A percentile compares a stretch with the other conserved stretches of the same genome.
These are phyloP conservation scores for Ooceraea biroi DNA, from an alignment of 1,140 invertebrate genomes.

Conservation along the genomic window DNA sequence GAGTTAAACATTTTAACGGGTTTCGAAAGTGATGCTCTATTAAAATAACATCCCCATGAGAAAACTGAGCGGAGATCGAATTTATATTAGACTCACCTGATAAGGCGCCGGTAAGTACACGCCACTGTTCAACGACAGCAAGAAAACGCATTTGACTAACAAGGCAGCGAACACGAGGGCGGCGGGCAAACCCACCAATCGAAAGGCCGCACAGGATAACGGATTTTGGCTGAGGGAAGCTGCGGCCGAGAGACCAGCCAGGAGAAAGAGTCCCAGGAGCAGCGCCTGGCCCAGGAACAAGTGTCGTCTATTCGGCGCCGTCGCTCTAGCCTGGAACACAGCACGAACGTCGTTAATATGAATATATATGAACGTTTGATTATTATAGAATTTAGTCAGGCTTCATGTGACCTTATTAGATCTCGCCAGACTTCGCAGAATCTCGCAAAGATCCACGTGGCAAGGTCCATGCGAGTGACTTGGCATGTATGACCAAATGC, in stretches of 20 bases:
- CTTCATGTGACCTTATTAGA: too few relatives aligned
- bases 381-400: too few relatives aligned
- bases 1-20: neutral
- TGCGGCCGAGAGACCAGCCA: slow-evolving; percentile 92
- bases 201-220: slow-evolving; percentile 93
- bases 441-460: too few relatives aligned
- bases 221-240: slow-evolving; percentile 93
- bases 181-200: slow-evolving; percentile 95
- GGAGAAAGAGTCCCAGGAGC: slow-evolving; percentile 94
- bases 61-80: neutral
- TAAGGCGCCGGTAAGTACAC: slow-evolving; percentile 97
- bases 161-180: slow-evolving; percentile 96
- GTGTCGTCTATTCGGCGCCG: slow-evolving; percentile 93
- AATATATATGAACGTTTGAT: too few relatives aligned
- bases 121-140: slow-evolving; percentile 95
- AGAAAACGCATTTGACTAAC: slow-evolving; percentile 97
- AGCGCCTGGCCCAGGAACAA: slow-evolving; percentile 96
- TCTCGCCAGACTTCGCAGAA: too few relatives aligned
- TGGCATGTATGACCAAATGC: neutral
- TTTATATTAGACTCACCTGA: slow-evolving; percentile 85
- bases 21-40: neutral
- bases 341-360: neutral
- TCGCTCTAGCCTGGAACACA: slow-evolving; percentile 88
- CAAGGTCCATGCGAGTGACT: too few relatives aligned
- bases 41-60: neutral